Percentiles rank a stretch among this genome's conserved stretches.
phyloP scores from a whole-genome alignment of 2,888 invertebrate species.

The Lamellibrachia satsuma region DNA sequence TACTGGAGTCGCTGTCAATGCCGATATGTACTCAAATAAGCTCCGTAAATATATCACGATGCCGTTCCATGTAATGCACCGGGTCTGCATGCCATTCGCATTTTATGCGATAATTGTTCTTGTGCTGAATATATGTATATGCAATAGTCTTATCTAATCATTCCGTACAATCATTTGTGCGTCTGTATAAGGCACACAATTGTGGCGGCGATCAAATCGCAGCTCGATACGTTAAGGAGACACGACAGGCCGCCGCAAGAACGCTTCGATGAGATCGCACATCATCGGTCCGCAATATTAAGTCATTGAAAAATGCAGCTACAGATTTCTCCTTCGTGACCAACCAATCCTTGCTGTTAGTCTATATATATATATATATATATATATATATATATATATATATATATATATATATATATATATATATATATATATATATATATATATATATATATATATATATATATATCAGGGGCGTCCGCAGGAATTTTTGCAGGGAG shows the following conservation, averaged over 20 bases:
- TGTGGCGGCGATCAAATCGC: too few species aligned
- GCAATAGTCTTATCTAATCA: neutral
- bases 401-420: too few species aligned
- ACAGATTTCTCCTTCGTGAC: neutral
- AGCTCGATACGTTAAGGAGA: neutral
- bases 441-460: too few species aligned
- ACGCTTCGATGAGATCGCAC: neutral
- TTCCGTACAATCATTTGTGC: neutral
- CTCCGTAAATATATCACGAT: neutral
- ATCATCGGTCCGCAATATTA: neutral
- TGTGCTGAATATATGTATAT: too few species aligned
- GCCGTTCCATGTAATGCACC: neutral
- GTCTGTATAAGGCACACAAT: neutral
- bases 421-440: too few species aligned
- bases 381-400: too few species aligned
- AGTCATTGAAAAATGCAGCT: neutral
- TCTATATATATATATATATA: neutral
- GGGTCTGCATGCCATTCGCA: neutral
- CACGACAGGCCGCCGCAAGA: neutral
- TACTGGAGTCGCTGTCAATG: neutral
- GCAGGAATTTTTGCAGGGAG: too few species aligned
- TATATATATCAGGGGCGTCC: too few species aligned
- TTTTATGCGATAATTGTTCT: neutral
- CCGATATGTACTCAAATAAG: neutral
- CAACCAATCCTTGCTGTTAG: neutral